phyloP scores from a whole-genome alignment of 2,888 invertebrate genomes.

The Steinernema hermaphroditum region DNA sequence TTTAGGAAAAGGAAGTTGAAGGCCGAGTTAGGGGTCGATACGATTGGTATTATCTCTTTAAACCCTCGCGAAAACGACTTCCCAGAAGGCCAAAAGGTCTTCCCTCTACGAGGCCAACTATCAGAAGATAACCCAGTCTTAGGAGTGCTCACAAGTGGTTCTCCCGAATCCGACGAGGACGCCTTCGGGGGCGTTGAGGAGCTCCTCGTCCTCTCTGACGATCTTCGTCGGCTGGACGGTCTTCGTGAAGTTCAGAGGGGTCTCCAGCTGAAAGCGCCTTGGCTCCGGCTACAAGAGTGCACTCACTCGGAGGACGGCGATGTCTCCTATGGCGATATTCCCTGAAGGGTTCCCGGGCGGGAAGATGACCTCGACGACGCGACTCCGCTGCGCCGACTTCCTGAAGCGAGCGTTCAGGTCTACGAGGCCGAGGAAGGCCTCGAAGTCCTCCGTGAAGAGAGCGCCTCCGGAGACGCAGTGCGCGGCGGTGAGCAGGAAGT shows the following conservation, averaged over 20 bases:
- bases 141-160: slow-evolving; percentile 12
- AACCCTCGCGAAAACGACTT: too few species aligned
- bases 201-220: neutral
- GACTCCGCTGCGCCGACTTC: neutral
- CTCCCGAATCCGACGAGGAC: neutral
- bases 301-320: neutral
- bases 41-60: too few species aligned
- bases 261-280: neutral
- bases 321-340: neutral
- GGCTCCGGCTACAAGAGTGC: neutral
- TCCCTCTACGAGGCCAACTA: too few species aligned
- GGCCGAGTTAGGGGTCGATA: too few species aligned
- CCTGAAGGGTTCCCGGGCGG: neutral
- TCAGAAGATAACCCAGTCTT: too few species aligned
- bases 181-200: neutral
- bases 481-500: neutral
- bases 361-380: neutral
- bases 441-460: neutral
- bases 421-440: neutral
- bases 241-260: neutral
- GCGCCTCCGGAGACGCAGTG: slow-evolving; percentile 1
- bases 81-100: too few species aligned
- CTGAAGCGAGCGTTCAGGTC: slow-evolving; percentile 10
- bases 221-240: slow-evolving; percentile 8
- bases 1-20: too few species aligned